These are phyloP conservation scores for Nomada ferruginata DNA, from an alignment of 2,888 invertebrate genomes.

Conservation along the genomic window DNA sequence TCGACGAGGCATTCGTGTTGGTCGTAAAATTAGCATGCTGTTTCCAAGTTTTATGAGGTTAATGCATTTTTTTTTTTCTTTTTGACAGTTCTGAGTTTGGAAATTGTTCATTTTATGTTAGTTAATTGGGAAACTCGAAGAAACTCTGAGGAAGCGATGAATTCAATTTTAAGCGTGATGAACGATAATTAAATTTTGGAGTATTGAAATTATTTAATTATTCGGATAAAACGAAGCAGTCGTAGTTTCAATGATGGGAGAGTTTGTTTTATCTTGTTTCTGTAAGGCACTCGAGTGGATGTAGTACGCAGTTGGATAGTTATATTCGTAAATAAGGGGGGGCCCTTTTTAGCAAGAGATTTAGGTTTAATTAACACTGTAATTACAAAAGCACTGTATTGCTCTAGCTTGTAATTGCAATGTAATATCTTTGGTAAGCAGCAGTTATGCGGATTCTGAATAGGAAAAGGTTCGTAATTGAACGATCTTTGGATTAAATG, in stretches of 20 bases:
- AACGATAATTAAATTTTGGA: too few relatives aligned
- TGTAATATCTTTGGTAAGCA: background rate
- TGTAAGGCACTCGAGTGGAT: too few relatives aligned
- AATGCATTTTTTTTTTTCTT: too few relatives aligned
- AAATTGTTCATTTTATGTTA: background rate
- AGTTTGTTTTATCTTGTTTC: too few relatives aligned
- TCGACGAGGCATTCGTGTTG: conserved; percentile 3
- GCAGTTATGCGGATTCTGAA: background rate
- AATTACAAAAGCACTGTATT: background rate
- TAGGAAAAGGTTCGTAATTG: background rate
- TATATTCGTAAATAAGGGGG: too few relatives aligned
- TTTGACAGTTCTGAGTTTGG: background rate
- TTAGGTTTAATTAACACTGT: conserved; percentile 3
- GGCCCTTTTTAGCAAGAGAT: background rate
- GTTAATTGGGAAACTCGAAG: background rate
- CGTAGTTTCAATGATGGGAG: too few relatives aligned
- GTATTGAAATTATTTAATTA: too few relatives aligned
- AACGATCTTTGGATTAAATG: background rate
- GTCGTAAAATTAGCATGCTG: conserved; percentile 21
- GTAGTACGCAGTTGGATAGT: too few relatives aligned
- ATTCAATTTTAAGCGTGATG: background rate
- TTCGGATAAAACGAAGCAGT: too few relatives aligned
- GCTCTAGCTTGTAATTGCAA: background rate
- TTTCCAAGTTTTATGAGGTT: background rate
- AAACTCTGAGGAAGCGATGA: background rate